phyloP scores from a whole-genome alignment of 2,888 invertebrate genomes.

The Caenorhabditis sp. region DNA sequence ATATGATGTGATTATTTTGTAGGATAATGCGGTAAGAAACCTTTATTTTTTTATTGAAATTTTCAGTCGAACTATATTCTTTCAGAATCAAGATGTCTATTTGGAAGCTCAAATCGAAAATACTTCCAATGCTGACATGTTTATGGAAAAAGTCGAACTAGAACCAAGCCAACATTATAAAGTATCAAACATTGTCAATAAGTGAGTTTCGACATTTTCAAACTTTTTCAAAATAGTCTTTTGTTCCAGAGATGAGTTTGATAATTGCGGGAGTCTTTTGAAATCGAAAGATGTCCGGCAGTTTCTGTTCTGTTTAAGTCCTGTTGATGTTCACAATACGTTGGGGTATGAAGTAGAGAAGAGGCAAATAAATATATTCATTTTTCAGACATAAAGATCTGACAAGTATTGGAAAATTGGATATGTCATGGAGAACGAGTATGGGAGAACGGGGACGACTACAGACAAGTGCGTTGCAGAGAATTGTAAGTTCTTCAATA shows the following conservation, averaged over 20 bases:
- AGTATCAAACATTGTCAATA: conserved; percentile 71
- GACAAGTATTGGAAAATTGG: conserved; percentile 93
- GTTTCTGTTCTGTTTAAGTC: conserved; percentile 83
- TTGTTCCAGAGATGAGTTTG: conserved; percentile 30
- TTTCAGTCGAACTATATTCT: conserved; percentile 8
- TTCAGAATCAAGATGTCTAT: conserved; percentile 79
- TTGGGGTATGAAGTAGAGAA: conserved; percentile 35
- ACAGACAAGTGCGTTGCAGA: conserved; percentile 91
- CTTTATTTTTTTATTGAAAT: background rate
- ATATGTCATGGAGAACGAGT: conserved; percentile 96
- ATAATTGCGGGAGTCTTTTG: conserved; percentile 72
- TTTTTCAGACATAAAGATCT: conserved; percentile 74
- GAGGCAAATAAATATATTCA: background rate
- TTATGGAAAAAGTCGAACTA: conserved; percentile 89
- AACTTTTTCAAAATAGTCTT: background rate
- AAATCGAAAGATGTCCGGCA: conserved; percentile 91
- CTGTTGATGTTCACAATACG: conserved; percentile 47
- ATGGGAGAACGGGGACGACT: conserved; percentile 94
- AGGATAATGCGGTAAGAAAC: conserved; percentile 54
- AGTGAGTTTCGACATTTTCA: conserved; percentile 20
- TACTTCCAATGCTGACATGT: conserved; percentile 89
- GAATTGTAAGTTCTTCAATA: conserved; percentile 77
- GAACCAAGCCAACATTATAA: conserved; percentile 90
- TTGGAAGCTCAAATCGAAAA: conserved; percentile 86
- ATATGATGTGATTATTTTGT: conserved; percentile 29